These are phyloP conservation scores for Lepus townsendii DNA, from an alignment of 2,797 vertebrate species.

Conservation along the genomic window DNA sequence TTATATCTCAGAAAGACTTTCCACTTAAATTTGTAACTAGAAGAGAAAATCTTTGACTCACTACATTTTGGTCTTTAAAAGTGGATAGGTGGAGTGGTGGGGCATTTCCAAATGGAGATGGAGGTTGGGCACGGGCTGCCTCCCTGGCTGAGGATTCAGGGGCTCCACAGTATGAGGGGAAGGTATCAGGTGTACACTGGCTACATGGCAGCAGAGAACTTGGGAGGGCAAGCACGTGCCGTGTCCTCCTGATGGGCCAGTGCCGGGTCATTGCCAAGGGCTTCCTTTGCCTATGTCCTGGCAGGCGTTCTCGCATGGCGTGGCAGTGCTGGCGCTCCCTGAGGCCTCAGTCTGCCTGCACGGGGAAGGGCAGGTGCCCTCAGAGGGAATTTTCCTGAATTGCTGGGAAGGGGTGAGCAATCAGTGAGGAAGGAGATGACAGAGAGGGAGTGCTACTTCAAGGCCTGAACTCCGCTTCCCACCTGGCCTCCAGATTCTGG, in stretches of 20 bases:
- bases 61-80: not conserved
- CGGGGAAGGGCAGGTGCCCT: not conserved
- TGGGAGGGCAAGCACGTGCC: not conserved
- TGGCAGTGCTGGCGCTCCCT: not conserved
- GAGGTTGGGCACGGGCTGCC: not conserved
- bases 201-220: not conserved
- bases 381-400: not conserved
- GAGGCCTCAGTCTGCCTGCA: not conserved
- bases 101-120: not conserved
- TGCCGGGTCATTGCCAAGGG: not conserved
- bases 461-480: too few relatives aligned
- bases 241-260: not conserved
- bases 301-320: not conserved
- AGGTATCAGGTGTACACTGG: too few relatives aligned
- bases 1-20: slow-evolving; percentile 18
- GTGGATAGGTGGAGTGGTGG: not conserved
- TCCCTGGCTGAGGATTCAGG: not conserved
- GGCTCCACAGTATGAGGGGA: not conserved
- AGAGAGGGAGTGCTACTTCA: not conserved
- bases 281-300: slow-evolving; percentile 34
- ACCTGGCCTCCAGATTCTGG: not conserved
- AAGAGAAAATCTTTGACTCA: not conserved
- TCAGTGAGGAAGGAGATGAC: not conserved
- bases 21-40: slow-evolving; percentile 24
- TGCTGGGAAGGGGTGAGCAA: not conserved